Conservation (phyloP, 2,797 vertebrate genomes). For the Pangasius sanitwongsei region DNA sequence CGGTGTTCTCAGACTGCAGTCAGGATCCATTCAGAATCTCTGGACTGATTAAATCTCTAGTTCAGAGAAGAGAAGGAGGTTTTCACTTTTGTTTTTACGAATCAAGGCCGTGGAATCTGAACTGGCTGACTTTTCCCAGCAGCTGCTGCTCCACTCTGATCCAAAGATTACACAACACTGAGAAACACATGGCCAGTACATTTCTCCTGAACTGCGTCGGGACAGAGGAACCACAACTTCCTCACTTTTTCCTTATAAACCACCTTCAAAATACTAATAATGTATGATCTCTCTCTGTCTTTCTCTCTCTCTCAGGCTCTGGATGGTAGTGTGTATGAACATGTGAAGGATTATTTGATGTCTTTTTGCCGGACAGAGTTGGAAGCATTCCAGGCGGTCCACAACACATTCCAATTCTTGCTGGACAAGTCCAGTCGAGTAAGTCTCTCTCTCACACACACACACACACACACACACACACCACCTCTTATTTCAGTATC, state of each 20-base stretch:
- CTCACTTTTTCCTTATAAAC: background rate
- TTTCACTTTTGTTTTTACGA: slow-evolving; percentile 55
- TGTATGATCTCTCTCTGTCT: slow-evolving; percentile 5
- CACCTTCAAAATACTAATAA: background rate
- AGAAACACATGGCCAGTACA: slow-evolving; percentile 37
- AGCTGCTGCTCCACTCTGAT: slow-evolving; percentile 61
- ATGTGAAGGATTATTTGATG: slow-evolving; percentile 96
- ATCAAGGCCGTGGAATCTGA: slow-evolving; percentile 65
- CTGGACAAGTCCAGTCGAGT: slow-evolving; percentile 95
- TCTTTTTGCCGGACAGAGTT: slow-evolving; percentile 92
- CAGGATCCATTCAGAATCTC: background rate
- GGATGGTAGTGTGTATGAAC: slow-evolving; percentile 92
- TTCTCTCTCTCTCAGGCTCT: slow-evolving; percentile 75
- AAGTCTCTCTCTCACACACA: slow-evolving; percentile 62
- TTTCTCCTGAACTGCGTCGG: slow-evolving; percentile 9
- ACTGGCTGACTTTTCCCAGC: slow-evolving; percentile 69
- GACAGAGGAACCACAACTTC: slow-evolving; percentile 16
- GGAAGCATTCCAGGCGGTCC: slow-evolving; percentile 90
- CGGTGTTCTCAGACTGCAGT: background rate
- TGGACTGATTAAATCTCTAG: background rate
- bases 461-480: background rate
- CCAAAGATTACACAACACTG: slow-evolving; percentile 47
- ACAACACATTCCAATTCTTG: slow-evolving; percentile 96
- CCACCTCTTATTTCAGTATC: background rate
- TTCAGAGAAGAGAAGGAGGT: slow-evolving; percentile 33